A percentile compares a stretch with the other conserved stretches of the same genome.
These are phyloP conservation scores for Epistrophella euchroma DNA, from an alignment of 2,888 invertebrate genomes.

Conservation along the genomic window DNA sequence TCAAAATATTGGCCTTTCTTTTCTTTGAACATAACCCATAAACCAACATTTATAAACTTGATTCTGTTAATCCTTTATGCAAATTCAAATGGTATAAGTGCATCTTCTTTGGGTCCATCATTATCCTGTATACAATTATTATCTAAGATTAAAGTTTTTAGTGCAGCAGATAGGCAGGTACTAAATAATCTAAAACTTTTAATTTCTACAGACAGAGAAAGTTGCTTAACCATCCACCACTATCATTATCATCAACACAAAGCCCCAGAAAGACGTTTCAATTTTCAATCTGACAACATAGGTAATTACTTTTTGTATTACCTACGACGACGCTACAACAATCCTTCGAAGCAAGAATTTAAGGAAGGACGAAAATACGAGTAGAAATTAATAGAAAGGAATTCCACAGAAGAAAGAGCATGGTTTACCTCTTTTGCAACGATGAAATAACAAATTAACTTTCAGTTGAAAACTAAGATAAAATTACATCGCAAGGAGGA, in stretches of 20 bases:
- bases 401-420: background rate
- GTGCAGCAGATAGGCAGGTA: background rate
- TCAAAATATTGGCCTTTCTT: background rate
- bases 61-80: background rate
- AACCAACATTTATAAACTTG: background rate
- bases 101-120: background rate
- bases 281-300: conserved; percentile 22
- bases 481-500: background rate
- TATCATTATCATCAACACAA: background rate
- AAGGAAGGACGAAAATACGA: conserved; percentile 12
- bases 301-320: conserved; percentile 47
- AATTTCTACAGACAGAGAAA: background rate
- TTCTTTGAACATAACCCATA: background rate
- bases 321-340: too few species aligned
- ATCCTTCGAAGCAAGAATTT: conserved; percentile 28
- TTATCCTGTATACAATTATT: background rate
- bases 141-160: background rate
- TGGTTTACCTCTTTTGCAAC: conserved; percentile 13
- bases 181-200: background rate
- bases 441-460: conserved; percentile 36
- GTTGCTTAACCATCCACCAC: background rate
- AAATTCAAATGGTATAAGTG: background rate
- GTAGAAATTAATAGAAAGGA: conserved; percentile 32
- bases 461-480: conserved; percentile 34
- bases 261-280: conserved; percentile 5